phyloP scores from a whole-genome alignment of 2,113 vertebrate genomes.

The Tiliqua scincoides region DNA sequence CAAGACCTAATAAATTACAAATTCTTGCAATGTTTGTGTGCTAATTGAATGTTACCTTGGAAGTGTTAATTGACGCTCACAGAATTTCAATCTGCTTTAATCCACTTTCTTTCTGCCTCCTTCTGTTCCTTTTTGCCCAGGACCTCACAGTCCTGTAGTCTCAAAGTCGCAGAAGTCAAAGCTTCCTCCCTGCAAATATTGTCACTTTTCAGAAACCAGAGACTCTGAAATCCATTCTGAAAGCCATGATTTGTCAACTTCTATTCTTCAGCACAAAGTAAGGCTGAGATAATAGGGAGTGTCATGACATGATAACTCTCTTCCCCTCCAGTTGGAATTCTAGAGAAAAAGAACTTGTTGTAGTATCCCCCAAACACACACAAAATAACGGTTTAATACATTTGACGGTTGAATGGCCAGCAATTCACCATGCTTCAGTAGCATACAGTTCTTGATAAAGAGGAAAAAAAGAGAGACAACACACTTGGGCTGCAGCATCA shows the following conservation, averaged over 20 bases:
- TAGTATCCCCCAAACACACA: not conserved
- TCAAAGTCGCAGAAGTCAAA: fast-evolving
- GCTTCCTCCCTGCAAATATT: not conserved
- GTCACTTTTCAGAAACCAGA: conserved; percentile 12
- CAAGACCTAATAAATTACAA: conserved; percentile 11
- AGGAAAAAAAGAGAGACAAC: too few relatives aligned
- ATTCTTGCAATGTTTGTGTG: not conserved
- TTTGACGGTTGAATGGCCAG: not conserved
- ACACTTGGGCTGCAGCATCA: too few relatives aligned
- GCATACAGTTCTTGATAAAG: too few relatives aligned
- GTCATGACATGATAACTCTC: not conserved
- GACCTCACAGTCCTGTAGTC: not conserved
- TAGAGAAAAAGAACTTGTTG: not conserved
- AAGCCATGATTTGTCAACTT: not conserved
- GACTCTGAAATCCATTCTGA: not conserved
- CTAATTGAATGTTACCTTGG: conserved; percentile 1
- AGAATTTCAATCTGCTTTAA: conserved; percentile 3
- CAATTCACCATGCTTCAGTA: not conserved
- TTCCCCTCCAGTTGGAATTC: not conserved
- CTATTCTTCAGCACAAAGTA: not conserved
- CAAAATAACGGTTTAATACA: not conserved
- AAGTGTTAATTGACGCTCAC: conserved; percentile 15
- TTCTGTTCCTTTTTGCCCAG: not conserved
- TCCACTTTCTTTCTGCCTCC: conserved; percentile 21
- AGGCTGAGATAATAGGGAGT: not conserved